Evolutionary conservation across 2,888 invertebrate genomes (phyloP).

Genomic region (Melanostoma scalare): DNA sequence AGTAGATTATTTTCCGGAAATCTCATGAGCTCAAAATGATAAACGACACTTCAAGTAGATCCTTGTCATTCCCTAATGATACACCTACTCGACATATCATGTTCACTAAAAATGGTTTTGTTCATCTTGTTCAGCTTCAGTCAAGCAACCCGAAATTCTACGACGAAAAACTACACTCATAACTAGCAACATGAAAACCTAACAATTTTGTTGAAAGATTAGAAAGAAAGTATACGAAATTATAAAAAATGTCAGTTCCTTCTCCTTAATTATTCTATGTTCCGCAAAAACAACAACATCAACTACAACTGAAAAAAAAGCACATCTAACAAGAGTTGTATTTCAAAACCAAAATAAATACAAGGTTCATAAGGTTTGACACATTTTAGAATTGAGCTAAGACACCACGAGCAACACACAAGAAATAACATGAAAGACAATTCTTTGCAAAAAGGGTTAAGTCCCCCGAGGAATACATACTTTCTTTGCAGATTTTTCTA

Average conservation of each 20-base stretch:
- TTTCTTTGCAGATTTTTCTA: slow-evolving; percentile 36
- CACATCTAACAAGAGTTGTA: slow-evolving; percentile 32
- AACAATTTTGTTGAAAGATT: slow-evolving; percentile 24
- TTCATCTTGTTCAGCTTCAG: too few relatives aligned
- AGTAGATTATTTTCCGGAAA: not conserved
- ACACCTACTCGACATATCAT: slow-evolving; percentile 18
- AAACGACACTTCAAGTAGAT: slow-evolving; percentile 19
- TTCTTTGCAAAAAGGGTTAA: slow-evolving; percentile 54
- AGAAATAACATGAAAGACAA: slow-evolving; percentile 13
- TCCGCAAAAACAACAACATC: slow-evolving; percentile 1
- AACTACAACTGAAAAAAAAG: too few relatives aligned
- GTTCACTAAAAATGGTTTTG: slow-evolving; percentile 22
- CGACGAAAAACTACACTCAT: too few relatives aligned
- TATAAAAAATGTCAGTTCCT: slow-evolving; percentile 6
- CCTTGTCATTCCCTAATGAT: slow-evolving; percentile 40
- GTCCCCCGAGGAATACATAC: slow-evolving; percentile 51
- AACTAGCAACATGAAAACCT: slow-evolving; percentile 7
- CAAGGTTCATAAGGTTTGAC: slow-evolving; percentile 31
- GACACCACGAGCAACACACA: slow-evolving; percentile 5
- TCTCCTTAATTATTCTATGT: slow-evolving; percentile 51
- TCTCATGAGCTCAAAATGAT: slow-evolving; percentile 15
- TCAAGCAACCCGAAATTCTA: too few relatives aligned
- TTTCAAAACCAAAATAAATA: slow-evolving; percentile 28
- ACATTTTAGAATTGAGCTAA: slow-evolving; percentile 41
- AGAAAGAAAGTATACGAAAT: not conserved